Percentiles rank a stretch among this genome's conserved stretches.
These are phyloP conservation scores for Dryobates pubescens DNA, from an alignment of 2,797 vertebrate genomes.

Conservation along the genomic window DNA sequence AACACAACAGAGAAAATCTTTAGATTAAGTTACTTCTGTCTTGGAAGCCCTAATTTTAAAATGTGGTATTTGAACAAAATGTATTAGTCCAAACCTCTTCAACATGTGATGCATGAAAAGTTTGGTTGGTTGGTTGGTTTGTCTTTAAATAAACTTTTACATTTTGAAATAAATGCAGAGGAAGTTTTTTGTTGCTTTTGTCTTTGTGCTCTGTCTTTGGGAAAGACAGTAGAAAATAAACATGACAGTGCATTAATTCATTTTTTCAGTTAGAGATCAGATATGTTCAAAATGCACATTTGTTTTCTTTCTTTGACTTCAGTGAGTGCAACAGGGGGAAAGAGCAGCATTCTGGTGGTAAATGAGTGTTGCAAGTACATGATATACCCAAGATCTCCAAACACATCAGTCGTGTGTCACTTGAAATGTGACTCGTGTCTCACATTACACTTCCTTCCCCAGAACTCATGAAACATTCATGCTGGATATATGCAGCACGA, in stretches of 20 bases:
- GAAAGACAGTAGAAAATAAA: constrained; percentile 49
- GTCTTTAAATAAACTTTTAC: neutral
- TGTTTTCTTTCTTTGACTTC: constrained; percentile 54
- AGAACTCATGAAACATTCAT: constrained; percentile 58
- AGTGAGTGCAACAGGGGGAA: constrained; percentile 14
- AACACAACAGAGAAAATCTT: neutral
- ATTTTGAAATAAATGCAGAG: neutral
- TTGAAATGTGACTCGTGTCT: constrained; percentile 42
- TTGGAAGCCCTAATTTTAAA: neutral
- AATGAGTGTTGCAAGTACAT: constrained; percentile 53
- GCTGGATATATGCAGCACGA: neutral
- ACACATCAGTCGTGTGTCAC: constrained; percentile 66
- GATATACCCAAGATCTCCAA: constrained; percentile 60
- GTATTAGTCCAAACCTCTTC: neutral
- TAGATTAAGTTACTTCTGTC: neutral
- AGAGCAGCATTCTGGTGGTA: constrained; percentile 38
- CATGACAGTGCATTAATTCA: constrained; percentile 63
- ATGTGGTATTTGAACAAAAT: neutral
- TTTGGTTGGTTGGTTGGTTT: neutral
- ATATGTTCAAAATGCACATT: constrained; percentile 55
- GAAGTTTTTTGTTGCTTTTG: constrained; percentile 4
- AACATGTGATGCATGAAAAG: neutral
- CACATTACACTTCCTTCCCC: constrained; percentile 36
- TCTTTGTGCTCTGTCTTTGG: constrained; percentile 34
- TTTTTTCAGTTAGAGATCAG: constrained; percentile 63